Percentiles rank a stretch among this genome's conserved stretches.
These are phyloP conservation scores for Aphelenchoides avenae DNA, from an alignment of 1,140 invertebrate genomes.

Conservation along the genomic window DNA sequence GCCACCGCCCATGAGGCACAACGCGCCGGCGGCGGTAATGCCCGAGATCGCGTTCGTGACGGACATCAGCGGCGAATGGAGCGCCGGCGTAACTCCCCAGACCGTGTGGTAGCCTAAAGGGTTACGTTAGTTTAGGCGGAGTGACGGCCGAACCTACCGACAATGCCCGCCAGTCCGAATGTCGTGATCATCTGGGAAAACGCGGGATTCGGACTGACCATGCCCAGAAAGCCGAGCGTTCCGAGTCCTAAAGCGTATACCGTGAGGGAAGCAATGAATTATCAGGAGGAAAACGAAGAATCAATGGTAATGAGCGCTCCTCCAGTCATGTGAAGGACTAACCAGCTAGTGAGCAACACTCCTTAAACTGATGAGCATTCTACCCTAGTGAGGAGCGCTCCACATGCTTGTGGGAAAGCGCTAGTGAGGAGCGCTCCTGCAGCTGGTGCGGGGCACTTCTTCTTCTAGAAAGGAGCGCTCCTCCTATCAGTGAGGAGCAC, in stretches of 20 bases:
- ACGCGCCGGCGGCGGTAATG: slow-evolving; percentile 80
- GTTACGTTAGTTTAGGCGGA: background rate
- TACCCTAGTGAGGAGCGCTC: too few relatives aligned
- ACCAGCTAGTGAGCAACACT: too few relatives aligned
- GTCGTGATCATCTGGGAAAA: slow-evolving; percentile 83
- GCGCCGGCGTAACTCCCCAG: slow-evolving; percentile 82
- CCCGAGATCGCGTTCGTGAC: slow-evolving; percentile 88
- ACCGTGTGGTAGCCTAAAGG: slow-evolving; percentile 75
- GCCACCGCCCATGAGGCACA: slow-evolving; percentile 73
- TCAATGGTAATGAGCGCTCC: too few relatives aligned
- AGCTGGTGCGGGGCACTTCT: too few relatives aligned
- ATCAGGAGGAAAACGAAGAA: slow-evolving; percentile 14
- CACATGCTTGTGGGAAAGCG: too few relatives aligned
- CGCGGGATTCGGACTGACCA: slow-evolving; percentile 72
- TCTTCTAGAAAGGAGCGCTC: too few relatives aligned
- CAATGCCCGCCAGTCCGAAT: slow-evolving; percentile 75
- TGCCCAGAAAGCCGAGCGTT: slow-evolving; percentile 70
- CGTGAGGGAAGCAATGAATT: slow-evolving; percentile 25
- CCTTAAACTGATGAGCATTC: too few relatives aligned
- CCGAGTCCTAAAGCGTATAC: slow-evolving; percentile 66
- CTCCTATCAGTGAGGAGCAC: too few relatives aligned
- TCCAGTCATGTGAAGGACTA: too few relatives aligned
- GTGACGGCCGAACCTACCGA: slow-evolving; percentile 64
- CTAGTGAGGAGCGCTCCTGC: too few relatives aligned
- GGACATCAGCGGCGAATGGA: slow-evolving; percentile 85